These are phyloP conservation scores for Drosophila paucipuncta DNA, from an alignment of 2,888 invertebrate genomes.

Conservation along the genomic window DNA sequence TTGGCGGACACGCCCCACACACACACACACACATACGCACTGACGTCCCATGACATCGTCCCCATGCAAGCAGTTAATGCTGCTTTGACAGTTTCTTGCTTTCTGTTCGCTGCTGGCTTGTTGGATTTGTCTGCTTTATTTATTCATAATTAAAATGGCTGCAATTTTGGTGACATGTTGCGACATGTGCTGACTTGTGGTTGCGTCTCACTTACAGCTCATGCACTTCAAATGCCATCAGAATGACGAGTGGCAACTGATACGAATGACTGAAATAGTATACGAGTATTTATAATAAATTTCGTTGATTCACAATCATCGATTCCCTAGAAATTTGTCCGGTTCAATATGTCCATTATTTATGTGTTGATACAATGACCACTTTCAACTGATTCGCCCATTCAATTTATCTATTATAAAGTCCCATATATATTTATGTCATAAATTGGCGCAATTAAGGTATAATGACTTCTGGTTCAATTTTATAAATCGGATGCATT, in stretches of 20 bases:
- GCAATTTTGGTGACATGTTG: constrained; percentile 24
- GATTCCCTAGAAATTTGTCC: not conserved
- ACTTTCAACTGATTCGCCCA: not conserved
- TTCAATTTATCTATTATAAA: not conserved
- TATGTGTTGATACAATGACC: not conserved
- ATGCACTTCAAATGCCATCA: not conserved
- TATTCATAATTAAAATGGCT: constrained; percentile 43
- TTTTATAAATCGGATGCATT: constrained; percentile 1
- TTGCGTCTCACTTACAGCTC: not conserved
- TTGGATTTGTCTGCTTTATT: constrained; percentile 14
- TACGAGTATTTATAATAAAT: not conserved
- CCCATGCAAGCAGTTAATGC: not conserved
- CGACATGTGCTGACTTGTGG: constrained; percentile 9
- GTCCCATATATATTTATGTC: not conserved
- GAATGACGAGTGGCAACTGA: not conserved
- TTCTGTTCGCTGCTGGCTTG: not conserved
- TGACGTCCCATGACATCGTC: not conserved
- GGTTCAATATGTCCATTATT: not conserved
- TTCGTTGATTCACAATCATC: not conserved
- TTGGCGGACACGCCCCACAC: constrained; percentile 4
- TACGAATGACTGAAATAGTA: not conserved
- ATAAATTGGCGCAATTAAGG: not conserved
- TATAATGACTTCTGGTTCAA: constrained; percentile 1
- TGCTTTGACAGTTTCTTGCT: constrained; percentile 7
- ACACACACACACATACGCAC: not conserved